Evolutionary conservation across 2,888 invertebrate species (phyloP).

Genomic region (Beris chalybata): DNA sequence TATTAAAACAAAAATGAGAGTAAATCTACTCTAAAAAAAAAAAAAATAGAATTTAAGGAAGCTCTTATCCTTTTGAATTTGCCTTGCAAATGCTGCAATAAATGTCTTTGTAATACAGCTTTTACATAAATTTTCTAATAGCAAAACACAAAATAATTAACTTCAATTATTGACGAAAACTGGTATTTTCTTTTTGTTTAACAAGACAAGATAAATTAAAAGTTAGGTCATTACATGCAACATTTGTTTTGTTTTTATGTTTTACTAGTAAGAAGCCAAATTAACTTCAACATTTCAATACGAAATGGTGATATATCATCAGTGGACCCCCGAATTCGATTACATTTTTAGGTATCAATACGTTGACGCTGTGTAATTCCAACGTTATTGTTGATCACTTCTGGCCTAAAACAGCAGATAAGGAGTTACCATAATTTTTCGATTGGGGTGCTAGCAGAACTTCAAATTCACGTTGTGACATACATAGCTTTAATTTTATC

Average conservation of each 20-base stretch:
- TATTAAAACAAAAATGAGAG: too few relatives aligned
- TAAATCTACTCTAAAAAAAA: too few relatives aligned
- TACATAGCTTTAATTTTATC: slow-evolving; percentile 79
- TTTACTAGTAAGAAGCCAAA: not conserved
- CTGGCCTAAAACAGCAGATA: slow-evolving; percentile 84
- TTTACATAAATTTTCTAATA: not conserved
- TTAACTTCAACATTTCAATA: not conserved
- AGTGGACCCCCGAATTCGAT: not conserved
- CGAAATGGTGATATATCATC: too few relatives aligned
- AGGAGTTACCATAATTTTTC: slow-evolving; percentile 78
- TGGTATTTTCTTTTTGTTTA: not conserved
- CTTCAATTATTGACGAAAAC: slow-evolving; percentile 2
- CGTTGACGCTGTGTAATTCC: not conserved
- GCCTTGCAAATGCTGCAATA: too few relatives aligned
- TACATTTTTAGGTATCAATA: too few relatives aligned
- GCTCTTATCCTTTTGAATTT: too few relatives aligned
- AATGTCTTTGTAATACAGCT: too few relatives aligned
- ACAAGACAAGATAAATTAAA: not conserved
- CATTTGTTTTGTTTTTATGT: not conserved
- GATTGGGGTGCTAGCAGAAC: slow-evolving; percentile 74
- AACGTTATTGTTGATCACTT: slow-evolving; percentile 56
- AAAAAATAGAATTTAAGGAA: too few relatives aligned
- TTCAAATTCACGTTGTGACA: slow-evolving; percentile 76
- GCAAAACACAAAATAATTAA: slow-evolving; percentile 1
- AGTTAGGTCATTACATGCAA: not conserved